Evolutionary conservation across 2,797 vertebrate species (phyloP), one percentile per base, ranked within the genome.

Genomic region (Diceros bicornis): DNA sequence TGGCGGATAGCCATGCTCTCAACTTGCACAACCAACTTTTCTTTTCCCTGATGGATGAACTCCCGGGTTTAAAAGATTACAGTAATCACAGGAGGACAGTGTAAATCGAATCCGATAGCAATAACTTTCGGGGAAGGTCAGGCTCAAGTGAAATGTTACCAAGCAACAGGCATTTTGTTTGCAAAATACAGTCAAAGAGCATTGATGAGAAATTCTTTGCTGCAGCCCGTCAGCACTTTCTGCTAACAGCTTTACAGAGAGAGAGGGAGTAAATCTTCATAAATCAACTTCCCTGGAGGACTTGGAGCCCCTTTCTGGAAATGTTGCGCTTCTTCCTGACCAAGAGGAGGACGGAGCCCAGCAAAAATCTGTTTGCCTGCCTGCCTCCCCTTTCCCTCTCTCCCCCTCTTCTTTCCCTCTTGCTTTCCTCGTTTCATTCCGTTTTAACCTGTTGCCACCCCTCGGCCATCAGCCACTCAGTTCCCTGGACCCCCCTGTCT

Each of bases 71-170:
- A 99, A 99, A 99, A 99, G 99, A 99, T 99, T 99, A 99, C 99
- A 98, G 99, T 99, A 99, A 99, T 99, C 99, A 99, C 98, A 94
- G 97, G 97, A 96, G 98, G 99, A 99, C 99, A 99, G 99, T 98
- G 97, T 98, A 98, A 99, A 99, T 99, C 99, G 98, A 99, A 99
- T 99, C 98, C 96, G 99, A 99, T 99, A 99, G 99, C 99, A 99
- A 99, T 99, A 98, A 99, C 99, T 99, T 99, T 98, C 74, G 81
- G 96, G 82, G 98, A 99, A 99, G 99, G 99, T 99, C 99, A 99
- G 98, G 98, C 98, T 98, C 98, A 98, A 99, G 98, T 99, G 99
- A 99, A 99, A 99, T 99, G 99, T 99, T 99, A 99, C 99, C 98
- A 99, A 99, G 99, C 99, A 99, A 99, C 99, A 98, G 99, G 99